Percentiles rank a stretch among this genome's conserved stretches.
These are phyloP conservation scores for Pasiphila rectangulata DNA, from an alignment of 2,888 invertebrate species.

Conservation along the genomic window DNA sequence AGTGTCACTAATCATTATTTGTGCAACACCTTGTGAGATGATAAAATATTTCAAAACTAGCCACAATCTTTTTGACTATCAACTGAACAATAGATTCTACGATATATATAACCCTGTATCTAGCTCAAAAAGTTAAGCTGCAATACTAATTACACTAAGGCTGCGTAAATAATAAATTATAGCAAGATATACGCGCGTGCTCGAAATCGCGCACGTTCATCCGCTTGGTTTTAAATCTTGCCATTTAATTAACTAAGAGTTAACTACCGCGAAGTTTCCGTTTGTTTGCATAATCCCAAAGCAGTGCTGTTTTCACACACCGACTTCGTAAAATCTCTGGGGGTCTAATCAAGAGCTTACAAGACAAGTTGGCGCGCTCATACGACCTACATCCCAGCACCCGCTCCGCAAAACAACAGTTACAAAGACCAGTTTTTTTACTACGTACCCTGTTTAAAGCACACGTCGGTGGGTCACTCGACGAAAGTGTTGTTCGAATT, in stretches of 20 bases:
- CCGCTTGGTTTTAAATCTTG: too few species aligned
- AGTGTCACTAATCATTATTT: constrained; percentile 11
- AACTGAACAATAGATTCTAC: neutral
- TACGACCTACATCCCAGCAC: constrained; percentile 59
- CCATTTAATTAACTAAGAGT: too few species aligned
- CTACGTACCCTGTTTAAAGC: constrained; percentile 53
- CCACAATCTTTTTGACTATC: neutral
- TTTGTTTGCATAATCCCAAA: neutral
- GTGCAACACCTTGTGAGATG: constrained; percentile 8
- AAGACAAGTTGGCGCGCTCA: constrained; percentile 35
- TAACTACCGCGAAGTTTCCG: neutral
- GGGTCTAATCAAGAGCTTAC: constrained; percentile 20
- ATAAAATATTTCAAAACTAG: constrained; percentile 4
- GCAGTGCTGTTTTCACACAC: neutral
- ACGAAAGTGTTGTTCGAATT: constrained; percentile 77
- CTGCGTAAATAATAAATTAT: too few species aligned
- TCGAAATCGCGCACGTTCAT: too few species aligned
- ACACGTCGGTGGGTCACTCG: constrained; percentile 56
- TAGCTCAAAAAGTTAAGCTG: too few species aligned
- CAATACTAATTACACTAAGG: too few species aligned
- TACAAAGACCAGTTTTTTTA: constrained; percentile 71
- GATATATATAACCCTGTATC: too few species aligned
- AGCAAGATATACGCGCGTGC: too few species aligned
- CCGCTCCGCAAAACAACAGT: constrained; percentile 56
- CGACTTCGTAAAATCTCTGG: neutral